Conservation (phyloP, 1,140 invertebrate genomes). For the Drosophila quadrilineata region DNA sequence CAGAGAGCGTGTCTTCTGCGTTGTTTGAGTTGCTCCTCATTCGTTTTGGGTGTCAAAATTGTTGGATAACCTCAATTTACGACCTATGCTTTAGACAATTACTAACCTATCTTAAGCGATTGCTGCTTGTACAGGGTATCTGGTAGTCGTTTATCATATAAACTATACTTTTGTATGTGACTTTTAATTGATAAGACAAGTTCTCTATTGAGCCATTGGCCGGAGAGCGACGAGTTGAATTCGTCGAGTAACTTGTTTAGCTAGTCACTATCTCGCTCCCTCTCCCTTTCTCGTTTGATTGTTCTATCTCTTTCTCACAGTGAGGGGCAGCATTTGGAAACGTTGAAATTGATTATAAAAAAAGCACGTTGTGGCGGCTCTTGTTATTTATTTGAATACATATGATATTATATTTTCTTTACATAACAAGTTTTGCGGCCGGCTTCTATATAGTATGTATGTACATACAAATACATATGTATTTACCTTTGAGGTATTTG, state of each 20-base stretch:
- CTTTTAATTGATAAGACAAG: conserved; percentile 26
- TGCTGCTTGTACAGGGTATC: background rate
- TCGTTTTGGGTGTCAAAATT: too few relatives aligned
- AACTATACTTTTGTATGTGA: background rate
- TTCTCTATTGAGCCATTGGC: background rate
- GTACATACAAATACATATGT: too few relatives aligned
- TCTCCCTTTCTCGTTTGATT: too few relatives aligned
- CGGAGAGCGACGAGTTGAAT: conserved; percentile 9
- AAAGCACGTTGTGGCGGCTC: conserved; percentile 56
- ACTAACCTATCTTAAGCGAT: too few relatives aligned
- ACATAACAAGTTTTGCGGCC: conserved; percentile 65
- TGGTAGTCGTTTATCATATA: background rate
- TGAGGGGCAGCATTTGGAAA: too few relatives aligned
- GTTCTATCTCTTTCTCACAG: too few relatives aligned
- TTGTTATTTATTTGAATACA: conserved; percentile 22
- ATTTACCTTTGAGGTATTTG: conserved; percentile 27
- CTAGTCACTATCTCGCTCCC: background rate
- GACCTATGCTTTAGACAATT: too few relatives aligned
- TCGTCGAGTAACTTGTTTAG: conserved; percentile 16
- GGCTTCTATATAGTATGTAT: too few relatives aligned
- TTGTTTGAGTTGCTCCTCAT: too few relatives aligned
- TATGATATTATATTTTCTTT: conserved; percentile 45
- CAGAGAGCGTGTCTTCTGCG: too few relatives aligned
- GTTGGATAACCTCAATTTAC: too few relatives aligned
- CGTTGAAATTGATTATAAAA: conserved; percentile 13